Percentiles rank a stretch among this genome's conserved stretches.
phyloP scores from a whole-genome alignment of 2,797 vertebrate species.

The Microctenopoma lineatum region DNA sequence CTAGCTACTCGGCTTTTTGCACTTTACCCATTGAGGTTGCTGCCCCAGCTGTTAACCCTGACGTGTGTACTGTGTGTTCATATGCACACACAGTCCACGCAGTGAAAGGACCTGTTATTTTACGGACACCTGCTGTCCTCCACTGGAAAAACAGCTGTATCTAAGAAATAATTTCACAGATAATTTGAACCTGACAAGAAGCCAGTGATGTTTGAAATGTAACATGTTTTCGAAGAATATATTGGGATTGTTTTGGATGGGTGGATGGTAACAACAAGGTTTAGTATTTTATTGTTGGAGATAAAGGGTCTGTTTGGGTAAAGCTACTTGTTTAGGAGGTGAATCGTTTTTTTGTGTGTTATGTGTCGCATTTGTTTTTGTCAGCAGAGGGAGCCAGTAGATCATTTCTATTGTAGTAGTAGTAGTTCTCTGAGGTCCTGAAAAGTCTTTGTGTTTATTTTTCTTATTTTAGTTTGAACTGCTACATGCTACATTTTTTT shows the following conservation, averaged over 20 bases:
- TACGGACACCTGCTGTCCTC: background rate
- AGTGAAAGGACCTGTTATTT: background rate
- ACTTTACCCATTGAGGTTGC: conserved; percentile 31
- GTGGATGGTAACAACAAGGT: background rate
- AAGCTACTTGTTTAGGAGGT: conserved; percentile 1
- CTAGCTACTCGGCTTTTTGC: conserved; percentile 27
- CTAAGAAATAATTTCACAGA: background rate
- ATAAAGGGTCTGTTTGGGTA: background rate
- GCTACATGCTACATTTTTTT: conserved; percentile 1
- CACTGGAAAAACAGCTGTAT: conserved; percentile 8
- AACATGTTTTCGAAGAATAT: background rate
- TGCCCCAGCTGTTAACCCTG: background rate
- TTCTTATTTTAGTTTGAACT: background rate
- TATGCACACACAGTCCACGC: background rate
- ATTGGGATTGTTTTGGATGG: background rate
- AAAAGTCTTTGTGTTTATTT: background rate
- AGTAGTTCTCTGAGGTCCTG: conserved; percentile 1
- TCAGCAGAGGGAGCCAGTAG: conserved; percentile 62
- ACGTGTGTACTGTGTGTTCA: background rate
- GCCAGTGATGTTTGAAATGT: background rate
- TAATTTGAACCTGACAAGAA: conserved; percentile 21
- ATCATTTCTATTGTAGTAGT: background rate
- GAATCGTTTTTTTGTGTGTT: background rate
- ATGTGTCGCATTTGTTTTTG: conserved; percentile 11
- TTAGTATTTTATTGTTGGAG: background rate